phyloP scores from a whole-genome alignment of 1,140 invertebrate species.

The Teleopsis dalmanni region DNA sequence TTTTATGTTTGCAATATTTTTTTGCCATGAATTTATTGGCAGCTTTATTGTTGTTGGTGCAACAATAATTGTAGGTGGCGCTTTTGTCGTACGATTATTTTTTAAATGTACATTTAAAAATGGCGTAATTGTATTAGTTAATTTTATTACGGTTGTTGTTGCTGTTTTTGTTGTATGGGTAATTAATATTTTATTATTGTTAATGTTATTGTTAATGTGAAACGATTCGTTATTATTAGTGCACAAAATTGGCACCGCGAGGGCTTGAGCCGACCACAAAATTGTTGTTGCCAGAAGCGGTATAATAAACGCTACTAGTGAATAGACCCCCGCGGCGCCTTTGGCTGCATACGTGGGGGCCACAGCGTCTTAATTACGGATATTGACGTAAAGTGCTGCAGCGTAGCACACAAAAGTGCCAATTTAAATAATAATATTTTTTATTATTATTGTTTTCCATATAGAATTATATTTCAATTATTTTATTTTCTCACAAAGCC shows the following conservation, averaged over 20 bases:
- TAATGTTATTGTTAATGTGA: neutral
- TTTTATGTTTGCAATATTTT: neutral
- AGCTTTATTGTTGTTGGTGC: neutral
- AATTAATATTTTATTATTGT: neutral
- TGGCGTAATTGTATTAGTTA: constrained; percentile 14
- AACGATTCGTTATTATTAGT: neutral
- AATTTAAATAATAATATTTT: too few relatives aligned
- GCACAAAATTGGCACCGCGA: constrained; percentile 32
- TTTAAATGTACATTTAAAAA: constrained; percentile 21
- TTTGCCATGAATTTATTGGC: neutral
- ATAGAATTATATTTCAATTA: too few relatives aligned
- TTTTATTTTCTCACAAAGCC: neutral
- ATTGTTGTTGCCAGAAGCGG: constrained; percentile 25
- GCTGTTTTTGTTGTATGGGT: constrained; percentile 10
- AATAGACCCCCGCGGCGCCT: constrained; percentile 43
- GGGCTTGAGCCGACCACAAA: constrained; percentile 33
- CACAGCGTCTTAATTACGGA: constrained; percentile 33
- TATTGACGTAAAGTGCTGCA: constrained; percentile 10
- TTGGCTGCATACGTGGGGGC: constrained; percentile 41
- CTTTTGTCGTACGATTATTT: neutral
- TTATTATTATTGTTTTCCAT: too few relatives aligned
- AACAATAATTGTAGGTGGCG: neutral
- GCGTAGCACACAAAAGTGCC: neutral
- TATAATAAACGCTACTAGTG: constrained; percentile 24
- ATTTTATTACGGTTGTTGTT: constrained; percentile 12